Conservation (phyloP, 2,797 vertebrate species). For the Eospalax fontanierii region DNA sequence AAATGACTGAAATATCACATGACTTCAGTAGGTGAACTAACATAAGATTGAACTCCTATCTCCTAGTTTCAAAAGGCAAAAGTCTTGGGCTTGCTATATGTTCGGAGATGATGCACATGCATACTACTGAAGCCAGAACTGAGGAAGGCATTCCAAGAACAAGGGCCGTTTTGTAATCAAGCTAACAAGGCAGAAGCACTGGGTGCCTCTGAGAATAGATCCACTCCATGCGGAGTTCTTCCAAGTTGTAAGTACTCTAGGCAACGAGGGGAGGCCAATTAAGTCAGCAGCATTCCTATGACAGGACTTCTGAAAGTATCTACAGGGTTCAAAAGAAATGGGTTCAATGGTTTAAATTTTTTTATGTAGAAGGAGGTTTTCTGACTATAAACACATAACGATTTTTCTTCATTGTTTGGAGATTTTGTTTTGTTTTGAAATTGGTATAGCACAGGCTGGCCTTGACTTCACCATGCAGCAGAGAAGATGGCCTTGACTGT, state of each 20-base stretch:
- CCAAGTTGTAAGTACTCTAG: background rate
- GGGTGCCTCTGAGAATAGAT: accelerated
- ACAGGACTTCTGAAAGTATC: background rate
- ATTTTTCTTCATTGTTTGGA: background rate
- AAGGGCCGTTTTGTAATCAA: background rate
- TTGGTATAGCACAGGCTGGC: background rate
- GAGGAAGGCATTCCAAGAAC: background rate
- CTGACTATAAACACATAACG: background rate
- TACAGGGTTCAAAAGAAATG: background rate
- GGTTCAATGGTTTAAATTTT: background rate
- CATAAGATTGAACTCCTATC: background rate
- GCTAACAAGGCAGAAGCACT: background rate
- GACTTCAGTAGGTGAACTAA: background rate
- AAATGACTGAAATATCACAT: background rate
- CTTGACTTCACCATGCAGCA: no score
- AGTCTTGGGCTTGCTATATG: background rate
- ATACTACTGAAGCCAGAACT: background rate
- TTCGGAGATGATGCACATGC: background rate
- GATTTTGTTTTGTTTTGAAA: background rate
- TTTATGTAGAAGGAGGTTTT: background rate
- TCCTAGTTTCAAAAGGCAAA: background rate
- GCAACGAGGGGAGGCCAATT: background rate
- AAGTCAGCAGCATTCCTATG: background rate
- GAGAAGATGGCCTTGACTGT: no score
- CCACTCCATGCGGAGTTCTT: background rate